Base-by-base conservation (phyloP, 2,888 invertebrate genomes). In the Apodemia duryi region DNA sequence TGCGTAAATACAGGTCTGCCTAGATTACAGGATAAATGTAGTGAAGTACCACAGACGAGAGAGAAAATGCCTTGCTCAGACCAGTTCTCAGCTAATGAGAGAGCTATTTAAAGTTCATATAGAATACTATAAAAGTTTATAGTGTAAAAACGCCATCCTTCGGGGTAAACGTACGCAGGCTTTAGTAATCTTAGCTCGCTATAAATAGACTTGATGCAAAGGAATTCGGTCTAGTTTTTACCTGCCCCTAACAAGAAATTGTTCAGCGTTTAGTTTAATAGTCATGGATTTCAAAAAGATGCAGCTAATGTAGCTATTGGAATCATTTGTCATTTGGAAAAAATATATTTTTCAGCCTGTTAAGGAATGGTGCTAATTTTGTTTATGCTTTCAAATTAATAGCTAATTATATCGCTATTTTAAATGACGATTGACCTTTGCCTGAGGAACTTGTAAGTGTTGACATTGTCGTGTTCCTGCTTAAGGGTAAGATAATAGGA, bases 41-140 rank as follows among this genome's bases (percentile, higher is more conserved):
- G 43, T 43, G 43, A 38, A n/a, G 60, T 41, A 61, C 64, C 35
- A 13, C 66, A 63, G 68, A 72, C 68, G 69, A 60, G 69, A 71
- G 70, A 73, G 70, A 72, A 69, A 72, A 71, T 68, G 66, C 68
- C 57, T 51, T 67, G 66, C 67, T 65, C 67, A 72, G 70, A 78
- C 81, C 75, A 72, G 78, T 78, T 77, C 73, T 72, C 70, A 67
- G 68, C 71, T 79, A 79, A 78, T 77, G 77, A 76, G 73, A 66
- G 69, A 65, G 76, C 77, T 80, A 80, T 77, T 76, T 78, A 75
- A 74, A 77, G 77, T 72, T 71, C 72, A 75, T 73, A 73, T 71
- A 72, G 72, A 73, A 74, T 74, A 73, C 74, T 73, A 77, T 75
- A 73, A 64, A 73, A 72, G 73, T 66, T 73, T 75, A 74, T 72